These are phyloP conservation scores for Lordiphosa mommai DNA, from an alignment of 1,140 invertebrate genomes.

Conservation along the genomic window DNA sequence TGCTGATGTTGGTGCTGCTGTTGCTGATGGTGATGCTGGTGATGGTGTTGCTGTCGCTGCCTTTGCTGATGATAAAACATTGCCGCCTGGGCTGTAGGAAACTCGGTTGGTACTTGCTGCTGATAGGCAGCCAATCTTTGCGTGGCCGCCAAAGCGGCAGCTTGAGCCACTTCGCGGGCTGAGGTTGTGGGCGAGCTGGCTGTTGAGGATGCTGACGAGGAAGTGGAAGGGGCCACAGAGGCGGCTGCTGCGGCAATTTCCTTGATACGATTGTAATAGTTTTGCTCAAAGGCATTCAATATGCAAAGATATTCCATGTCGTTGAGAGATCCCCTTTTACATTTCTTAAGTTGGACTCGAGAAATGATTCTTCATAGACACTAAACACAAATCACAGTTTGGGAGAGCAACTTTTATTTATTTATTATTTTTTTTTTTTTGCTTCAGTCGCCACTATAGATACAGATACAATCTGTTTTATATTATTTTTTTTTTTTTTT, in stretches of 20 bases:
- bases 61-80: conserved; percentile 44
- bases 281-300: conserved; percentile 65
- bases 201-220: conserved; percentile 50
- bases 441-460: conserved; percentile 51
- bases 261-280: conserved; percentile 60
- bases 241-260: conserved; percentile 44
- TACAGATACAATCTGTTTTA: conserved; percentile 66
- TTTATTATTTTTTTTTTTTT: conserved; percentile 53
- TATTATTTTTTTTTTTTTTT: conserved; percentile 41
- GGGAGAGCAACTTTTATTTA: conserved; percentile 45
- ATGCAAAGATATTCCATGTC: conserved; percentile 67
- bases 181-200: conserved; percentile 48
- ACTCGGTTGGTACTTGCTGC: conserved; percentile 10
- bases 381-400: conserved; percentile 6
- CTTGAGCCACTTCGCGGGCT: conserved; percentile 17
- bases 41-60: conserved; percentile 17
- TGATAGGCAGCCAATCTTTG: conserved; percentile 38
- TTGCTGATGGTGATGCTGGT: conserved; percentile 24
- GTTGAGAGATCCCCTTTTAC: no score
- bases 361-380: not conserved
- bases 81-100: conserved; percentile 15
- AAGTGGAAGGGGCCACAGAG: conserved; percentile 15
- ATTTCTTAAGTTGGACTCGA: no score
- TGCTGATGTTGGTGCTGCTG: conserved; percentile 29
- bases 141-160: conserved; percentile 37